Percentiles rank a stretch among this genome's conserved stretches.
phyloP scores from a whole-genome alignment of 2,888 invertebrate genomes.

The Amitus sp. region DNA sequence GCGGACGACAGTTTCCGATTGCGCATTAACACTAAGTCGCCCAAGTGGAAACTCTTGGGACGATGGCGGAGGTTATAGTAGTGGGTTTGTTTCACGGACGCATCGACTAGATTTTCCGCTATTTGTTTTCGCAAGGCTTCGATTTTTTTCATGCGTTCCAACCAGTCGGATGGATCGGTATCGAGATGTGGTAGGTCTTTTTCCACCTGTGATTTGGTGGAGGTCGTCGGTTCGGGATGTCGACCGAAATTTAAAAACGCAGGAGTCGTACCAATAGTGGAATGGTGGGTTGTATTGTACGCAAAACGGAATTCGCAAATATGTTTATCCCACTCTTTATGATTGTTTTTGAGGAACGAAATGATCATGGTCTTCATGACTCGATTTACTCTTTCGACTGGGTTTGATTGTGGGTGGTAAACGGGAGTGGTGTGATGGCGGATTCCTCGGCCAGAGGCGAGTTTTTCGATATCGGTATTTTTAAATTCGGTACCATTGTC shows the following conservation, averaged over 20 bases:
- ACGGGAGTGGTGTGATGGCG: constrained; percentile 1
- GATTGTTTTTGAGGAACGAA: not conserved
- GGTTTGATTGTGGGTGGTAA: constrained; percentile 10
- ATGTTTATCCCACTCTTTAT: not conserved
- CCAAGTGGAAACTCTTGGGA: not conserved
- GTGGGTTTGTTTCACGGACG: not conserved
- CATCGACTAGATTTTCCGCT: not conserved
- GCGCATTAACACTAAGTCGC: not conserved
- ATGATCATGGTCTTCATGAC: constrained; percentile 5
- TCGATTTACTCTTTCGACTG: constrained; percentile 10
- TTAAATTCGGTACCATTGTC: constrained; percentile 44
- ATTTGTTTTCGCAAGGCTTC: not conserved
- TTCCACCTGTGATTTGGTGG: not conserved
- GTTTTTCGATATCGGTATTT: not conserved
- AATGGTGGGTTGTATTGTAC: constrained; percentile 3
- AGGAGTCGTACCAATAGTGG: not conserved
- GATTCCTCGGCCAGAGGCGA: not conserved
- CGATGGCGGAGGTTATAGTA: not conserved
- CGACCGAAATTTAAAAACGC: constrained; percentile 9
- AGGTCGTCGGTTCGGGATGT: not conserved
- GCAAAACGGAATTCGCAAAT: constrained; percentile 1
- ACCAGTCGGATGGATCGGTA: too few relatives aligned
- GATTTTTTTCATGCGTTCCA: not conserved
- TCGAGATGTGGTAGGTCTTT: too few relatives aligned
- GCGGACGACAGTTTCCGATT: not conserved